Percentiles rank a stretch among this genome's conserved stretches.
phyloP scores from a whole-genome alignment of 2,113 vertebrate genomes.

The Glaucomys volans region DNA sequence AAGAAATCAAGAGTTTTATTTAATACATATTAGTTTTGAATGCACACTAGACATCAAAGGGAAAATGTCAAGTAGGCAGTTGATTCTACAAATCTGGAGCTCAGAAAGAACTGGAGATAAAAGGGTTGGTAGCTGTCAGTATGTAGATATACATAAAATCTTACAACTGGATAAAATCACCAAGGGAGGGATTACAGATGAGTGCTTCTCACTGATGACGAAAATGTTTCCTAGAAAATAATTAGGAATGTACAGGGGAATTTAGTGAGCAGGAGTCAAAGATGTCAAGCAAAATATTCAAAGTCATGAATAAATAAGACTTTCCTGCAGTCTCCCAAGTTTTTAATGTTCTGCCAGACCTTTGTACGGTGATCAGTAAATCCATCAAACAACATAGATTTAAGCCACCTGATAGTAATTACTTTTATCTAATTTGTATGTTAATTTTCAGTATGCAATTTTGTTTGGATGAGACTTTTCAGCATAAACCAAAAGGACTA shows the following conservation, averaged over 20 bases:
- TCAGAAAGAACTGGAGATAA: neutral
- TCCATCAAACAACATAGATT: neutral
- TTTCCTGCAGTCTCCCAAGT: neutral
- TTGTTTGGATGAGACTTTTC: constrained; percentile 17
- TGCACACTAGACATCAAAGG: neutral
- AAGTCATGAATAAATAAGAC: neutral
- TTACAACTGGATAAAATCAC: neutral
- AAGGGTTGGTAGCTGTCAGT: neutral
- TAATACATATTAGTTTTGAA: neutral
- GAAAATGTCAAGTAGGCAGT: constrained; percentile 7
- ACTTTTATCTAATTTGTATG: constrained; percentile 20
- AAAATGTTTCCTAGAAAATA: neutral
- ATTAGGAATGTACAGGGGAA: neutral
- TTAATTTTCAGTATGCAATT: neutral
- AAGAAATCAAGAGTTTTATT: constrained; percentile 32
- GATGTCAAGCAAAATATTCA: neutral
- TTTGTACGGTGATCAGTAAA: neutral
- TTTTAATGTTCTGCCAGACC: neutral
- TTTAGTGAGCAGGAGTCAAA: neutral
- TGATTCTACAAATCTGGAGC: neutral
- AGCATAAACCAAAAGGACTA: neutral
- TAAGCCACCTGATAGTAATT: neutral
- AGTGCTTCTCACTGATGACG: neutral
- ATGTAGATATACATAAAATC: neutral
- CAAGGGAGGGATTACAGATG: neutral